These are phyloP conservation scores for Pecten maximus DNA, from an alignment of 2,888 invertebrate species.

Conservation along the genomic window DNA sequence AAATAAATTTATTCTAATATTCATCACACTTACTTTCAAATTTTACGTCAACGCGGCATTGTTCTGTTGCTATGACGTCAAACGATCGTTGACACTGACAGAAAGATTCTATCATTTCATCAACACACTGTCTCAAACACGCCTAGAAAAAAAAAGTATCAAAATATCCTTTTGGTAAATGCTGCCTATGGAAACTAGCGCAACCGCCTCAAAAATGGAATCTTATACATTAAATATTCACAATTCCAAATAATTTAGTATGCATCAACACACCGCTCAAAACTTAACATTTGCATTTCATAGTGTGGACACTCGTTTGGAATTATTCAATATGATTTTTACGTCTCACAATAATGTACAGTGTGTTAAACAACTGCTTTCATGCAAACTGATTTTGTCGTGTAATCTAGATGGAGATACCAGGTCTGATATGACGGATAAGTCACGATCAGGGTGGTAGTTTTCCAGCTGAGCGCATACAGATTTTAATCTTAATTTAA, in stretches of 20 bases:
- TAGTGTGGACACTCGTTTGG: too few species aligned
- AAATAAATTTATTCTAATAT: too few species aligned
- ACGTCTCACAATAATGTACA: too few species aligned
- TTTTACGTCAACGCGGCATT: conserved; percentile 46
- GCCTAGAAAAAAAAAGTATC: conserved; percentile 26
- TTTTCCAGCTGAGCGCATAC: too few species aligned
- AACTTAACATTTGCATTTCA: neutral
- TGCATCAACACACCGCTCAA: neutral
- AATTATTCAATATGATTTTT: too few species aligned
- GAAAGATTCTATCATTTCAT: conserved; percentile 35
- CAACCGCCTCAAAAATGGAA: neutral
- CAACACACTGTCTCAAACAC: conserved; percentile 41
- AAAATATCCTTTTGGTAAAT: neutral
- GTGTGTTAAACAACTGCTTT: too few species aligned
- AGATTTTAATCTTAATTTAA: too few species aligned
- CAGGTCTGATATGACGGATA: too few species aligned
- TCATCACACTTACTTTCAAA: conserved; percentile 47
- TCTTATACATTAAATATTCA: neutral
- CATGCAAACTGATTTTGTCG: too few species aligned
- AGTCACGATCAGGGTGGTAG: too few species aligned
- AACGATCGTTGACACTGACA: conserved; percentile 47
- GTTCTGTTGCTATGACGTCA: neutral
- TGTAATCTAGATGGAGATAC: too few species aligned
- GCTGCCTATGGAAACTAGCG: neutral
- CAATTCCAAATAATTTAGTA: neutral